phyloP scores from a whole-genome alignment of 2,113 vertebrate genomes.

The Xenopus laevis region DNA sequence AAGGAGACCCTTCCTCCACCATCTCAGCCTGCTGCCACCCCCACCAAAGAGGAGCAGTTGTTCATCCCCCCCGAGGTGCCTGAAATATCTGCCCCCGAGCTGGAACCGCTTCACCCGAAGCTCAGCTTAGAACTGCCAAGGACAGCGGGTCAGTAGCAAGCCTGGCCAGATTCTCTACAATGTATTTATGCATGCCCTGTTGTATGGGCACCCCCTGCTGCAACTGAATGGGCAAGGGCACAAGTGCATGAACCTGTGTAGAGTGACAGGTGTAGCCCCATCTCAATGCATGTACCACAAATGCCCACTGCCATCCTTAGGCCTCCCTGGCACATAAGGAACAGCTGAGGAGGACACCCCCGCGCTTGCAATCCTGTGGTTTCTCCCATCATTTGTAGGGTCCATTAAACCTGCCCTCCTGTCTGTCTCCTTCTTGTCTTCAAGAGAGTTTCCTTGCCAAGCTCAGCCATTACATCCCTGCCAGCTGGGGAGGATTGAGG shows the following conservation, averaged over 20 bases:
- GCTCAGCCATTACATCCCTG: not conserved
- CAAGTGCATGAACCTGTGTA: too few relatives aligned
- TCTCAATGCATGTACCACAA: too few relatives aligned
- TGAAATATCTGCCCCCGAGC: not conserved
- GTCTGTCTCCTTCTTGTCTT: constrained; percentile 28
- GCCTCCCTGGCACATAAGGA: too few relatives aligned
- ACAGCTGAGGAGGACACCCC: too few relatives aligned
- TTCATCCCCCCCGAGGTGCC: constrained; percentile 9
- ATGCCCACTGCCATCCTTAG: too few relatives aligned
- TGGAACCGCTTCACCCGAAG: not conserved
- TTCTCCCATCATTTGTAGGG: too few relatives aligned
- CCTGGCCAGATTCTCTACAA: too few relatives aligned
- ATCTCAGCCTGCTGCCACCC: not conserved
- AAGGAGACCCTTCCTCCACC: not conserved
- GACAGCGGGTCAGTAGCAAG: not conserved
- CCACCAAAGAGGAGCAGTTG: not conserved
- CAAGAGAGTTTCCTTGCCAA: constrained; percentile 20
- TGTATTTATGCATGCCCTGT: too few relatives aligned
- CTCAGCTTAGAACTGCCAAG: not conserved
- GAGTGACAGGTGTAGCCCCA: too few relatives aligned
- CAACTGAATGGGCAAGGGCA: too few relatives aligned
- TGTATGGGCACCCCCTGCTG: too few relatives aligned
- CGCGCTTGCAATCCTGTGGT: too few relatives aligned
- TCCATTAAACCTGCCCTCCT: constrained; percentile 9
- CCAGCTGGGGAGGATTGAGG: constrained; percentile 4